Percentiles rank a stretch among this genome's conserved stretches.
Conservation (phyloP, 2,113 vertebrate genomes). For the Narcine bancroftii region DNA sequence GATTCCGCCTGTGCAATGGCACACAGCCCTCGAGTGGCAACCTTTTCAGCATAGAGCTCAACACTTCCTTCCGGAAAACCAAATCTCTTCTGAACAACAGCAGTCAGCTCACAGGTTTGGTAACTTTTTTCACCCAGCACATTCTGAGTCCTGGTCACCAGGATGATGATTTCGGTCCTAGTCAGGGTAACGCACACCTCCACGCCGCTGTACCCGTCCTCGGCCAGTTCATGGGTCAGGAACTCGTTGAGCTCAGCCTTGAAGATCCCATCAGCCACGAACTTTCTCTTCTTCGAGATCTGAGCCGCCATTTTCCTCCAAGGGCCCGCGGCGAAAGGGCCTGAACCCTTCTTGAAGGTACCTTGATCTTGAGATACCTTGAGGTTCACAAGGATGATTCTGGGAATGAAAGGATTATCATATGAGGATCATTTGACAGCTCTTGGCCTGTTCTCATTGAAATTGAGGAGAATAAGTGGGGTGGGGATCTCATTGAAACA, state of each 20-base stretch:
- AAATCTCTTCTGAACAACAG: conserved; percentile 96
- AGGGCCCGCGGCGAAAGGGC: conserved; percentile 63
- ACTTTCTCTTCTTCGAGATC: conserved; percentile 99
- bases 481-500: no score
- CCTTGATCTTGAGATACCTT: no score
- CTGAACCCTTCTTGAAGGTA: no score
- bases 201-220: conserved; percentile 95
- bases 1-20: conserved; percentile 97
- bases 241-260: conserved; percentile 99
- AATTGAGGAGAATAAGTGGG: no score
- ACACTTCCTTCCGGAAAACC: conserved; percentile 95
- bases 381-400: no score
- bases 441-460: no score
- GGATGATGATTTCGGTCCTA: conserved; percentile 96
- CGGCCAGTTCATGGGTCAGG: conserved; percentile 88
- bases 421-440: no score
- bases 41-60: conserved; percentile 96
- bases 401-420: no score
- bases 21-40: conserved; percentile 89
- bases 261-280: conserved; percentile 96
- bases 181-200: conserved; percentile 94
- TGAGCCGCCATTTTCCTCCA: conserved; percentile 84
- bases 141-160: conserved; percentile 96
- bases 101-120: conserved; percentile 88
- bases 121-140: conserved; percentile 95